Evolutionary conservation across 2,888 invertebrate species (phyloP).

Genomic region (Eilema depressum): DNA sequence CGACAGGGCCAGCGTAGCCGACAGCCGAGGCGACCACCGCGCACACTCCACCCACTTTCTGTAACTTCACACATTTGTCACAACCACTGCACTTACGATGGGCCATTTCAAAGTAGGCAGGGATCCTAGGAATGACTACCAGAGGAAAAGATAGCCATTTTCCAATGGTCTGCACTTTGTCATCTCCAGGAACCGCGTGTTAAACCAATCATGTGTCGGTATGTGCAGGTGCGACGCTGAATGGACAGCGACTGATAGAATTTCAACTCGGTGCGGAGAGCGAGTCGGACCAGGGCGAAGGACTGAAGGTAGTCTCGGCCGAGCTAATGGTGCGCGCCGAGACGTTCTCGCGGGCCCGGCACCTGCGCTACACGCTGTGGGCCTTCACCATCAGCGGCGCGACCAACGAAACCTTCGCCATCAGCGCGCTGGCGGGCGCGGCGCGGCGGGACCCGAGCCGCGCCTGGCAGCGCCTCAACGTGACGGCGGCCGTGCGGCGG

Average conservation of each 20-base stretch:
- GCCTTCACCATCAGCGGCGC: conserved; percentile 90
- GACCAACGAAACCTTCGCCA: conserved; percentile 87
- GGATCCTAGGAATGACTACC: conserved; percentile 52
- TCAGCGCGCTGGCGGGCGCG: conserved; percentile 73
- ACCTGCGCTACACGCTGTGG: conserved; percentile 89
- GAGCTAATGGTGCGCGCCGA: conserved; percentile 91
- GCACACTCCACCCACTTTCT: conserved; percentile 60
- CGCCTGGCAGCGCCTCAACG: conserved; percentile 96
- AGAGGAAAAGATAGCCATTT: conserved; percentile 19
- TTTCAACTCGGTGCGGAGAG: conserved; percentile 91
- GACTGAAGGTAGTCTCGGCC: conserved; percentile 92
- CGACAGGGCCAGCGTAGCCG: conserved; percentile 72
- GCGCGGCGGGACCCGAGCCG: conserved; percentile 87
- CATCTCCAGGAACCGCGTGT: conserved; percentile 1
- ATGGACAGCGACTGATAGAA: conserved; percentile 94
- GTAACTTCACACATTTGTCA: conserved; percentile 44
- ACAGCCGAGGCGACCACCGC: conserved; percentile 81
- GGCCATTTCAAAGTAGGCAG: conserved; percentile 77
- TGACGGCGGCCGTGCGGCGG: conserved; percentile 91
- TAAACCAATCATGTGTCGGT: conserved; percentile 19
- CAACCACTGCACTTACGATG: conserved; percentile 59
- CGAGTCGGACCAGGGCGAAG: conserved; percentile 80
- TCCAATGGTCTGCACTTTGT: conserved; percentile 11
- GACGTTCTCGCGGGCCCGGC: conserved; percentile 66
- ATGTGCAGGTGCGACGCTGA: conserved; percentile 91